These are phyloP conservation scores for Elachura formosa DNA, from an alignment of 2,113 vertebrate species.

Conservation along the genomic window DNA sequence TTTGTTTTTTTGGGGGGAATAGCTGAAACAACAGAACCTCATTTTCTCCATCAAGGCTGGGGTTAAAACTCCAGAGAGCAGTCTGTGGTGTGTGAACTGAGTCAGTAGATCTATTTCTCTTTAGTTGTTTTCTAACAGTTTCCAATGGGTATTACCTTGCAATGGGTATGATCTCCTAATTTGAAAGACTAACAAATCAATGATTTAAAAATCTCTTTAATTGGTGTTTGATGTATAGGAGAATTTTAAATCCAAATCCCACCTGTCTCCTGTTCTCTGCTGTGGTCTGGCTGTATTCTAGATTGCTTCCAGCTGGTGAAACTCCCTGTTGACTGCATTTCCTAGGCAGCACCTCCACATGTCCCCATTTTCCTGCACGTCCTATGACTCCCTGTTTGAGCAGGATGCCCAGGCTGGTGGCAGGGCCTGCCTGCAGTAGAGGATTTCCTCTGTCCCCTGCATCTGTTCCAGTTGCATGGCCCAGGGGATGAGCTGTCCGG, in stretches of 20 bases:
- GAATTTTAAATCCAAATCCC: background rate
- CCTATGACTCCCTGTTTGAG: background rate
- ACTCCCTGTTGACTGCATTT: background rate
- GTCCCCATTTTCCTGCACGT: background rate
- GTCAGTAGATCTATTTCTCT: background rate
- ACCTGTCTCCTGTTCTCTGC: background rate
- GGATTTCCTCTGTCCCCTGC: background rate
- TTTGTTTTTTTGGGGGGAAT: background rate
- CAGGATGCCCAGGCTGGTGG: background rate
- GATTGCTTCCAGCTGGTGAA: background rate
- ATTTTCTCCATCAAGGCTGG: background rate
- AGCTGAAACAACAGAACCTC: background rate
- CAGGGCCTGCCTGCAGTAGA: background rate
- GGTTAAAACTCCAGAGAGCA: background rate
- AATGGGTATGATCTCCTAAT: background rate
- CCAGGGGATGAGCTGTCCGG: rapidly evolving
- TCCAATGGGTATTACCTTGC: background rate
- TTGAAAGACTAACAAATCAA: background rate
- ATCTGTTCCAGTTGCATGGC: background rate
- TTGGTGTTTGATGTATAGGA: background rate
- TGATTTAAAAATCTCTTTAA: background rate
- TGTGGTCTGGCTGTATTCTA: background rate
- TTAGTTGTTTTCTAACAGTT: background rate
- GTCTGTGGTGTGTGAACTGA: background rate
- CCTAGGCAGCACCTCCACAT: background rate